Evolutionary conservation across 2,113 vertebrate genomes (phyloP).

Genomic region (Sander vitreus): DNA sequence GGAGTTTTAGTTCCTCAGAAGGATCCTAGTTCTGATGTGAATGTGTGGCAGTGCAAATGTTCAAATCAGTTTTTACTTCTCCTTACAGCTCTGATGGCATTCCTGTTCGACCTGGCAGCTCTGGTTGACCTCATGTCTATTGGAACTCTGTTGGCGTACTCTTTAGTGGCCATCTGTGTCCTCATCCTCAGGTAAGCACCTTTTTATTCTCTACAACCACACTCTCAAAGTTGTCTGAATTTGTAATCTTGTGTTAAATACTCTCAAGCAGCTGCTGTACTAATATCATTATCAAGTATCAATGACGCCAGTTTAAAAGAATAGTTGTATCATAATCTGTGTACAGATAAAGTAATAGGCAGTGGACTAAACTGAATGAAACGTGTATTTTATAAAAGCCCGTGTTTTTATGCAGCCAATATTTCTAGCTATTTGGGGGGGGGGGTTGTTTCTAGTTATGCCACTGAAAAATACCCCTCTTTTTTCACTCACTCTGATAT

Average conservation of each 20-base stretch:
- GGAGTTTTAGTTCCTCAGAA: no score
- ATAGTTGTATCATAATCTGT: constrained; percentile 15
- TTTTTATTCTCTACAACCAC: background rate
- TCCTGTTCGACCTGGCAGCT: constrained; percentile 91
- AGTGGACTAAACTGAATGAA: background rate
- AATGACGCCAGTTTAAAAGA: background rate
- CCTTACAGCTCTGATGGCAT: constrained; percentile 91
- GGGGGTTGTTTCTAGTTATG: no score
- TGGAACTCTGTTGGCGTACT: constrained; percentile 94
- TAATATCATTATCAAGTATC: background rate
- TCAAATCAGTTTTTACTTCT: constrained; percentile 12
- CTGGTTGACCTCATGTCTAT: constrained; percentile 98
- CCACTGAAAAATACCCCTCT: no score
- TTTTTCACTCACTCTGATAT: background rate
- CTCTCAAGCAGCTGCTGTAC: constrained; percentile 4
- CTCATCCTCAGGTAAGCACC: constrained; percentile 93
- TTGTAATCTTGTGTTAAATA: constrained; percentile 1
- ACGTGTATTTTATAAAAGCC: background rate
- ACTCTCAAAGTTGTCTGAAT: constrained; percentile 4
- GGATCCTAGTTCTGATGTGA: no score
- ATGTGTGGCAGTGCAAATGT: background rate
- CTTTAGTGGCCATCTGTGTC: constrained; percentile 93
- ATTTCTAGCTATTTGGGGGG: background rate
- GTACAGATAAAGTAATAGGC: background rate
- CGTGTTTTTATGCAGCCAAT: background rate